phyloP scores from a whole-genome alignment of 2,888 invertebrate species.

The Eupithecia dodoneata region DNA sequence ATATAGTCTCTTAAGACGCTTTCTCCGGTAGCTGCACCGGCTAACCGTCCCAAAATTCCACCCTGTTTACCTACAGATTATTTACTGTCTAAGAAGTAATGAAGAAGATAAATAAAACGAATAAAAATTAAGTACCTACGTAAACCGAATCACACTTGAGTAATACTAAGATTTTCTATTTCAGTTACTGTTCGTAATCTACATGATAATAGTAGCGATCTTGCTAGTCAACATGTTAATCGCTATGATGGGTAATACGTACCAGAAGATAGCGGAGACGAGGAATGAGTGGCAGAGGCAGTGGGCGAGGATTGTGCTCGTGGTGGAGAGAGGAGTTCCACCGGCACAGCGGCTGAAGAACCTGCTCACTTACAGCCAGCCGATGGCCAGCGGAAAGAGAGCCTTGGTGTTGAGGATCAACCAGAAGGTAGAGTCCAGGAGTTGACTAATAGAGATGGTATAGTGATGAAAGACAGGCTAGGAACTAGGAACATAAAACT shows the following conservation, averaged over 20 bases:
- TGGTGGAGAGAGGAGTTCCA: slow-evolving; percentile 98
- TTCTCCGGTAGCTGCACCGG: no score
- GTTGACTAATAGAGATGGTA: background rate
- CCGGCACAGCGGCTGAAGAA: slow-evolving; percentile 94
- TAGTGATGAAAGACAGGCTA: background rate
- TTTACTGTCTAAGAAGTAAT: no score
- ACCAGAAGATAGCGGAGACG: slow-evolving; percentile 98
- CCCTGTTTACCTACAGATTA: no score
- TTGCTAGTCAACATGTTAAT: slow-evolving; percentile 98
- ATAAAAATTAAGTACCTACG: background rate
- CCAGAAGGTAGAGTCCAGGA: slow-evolving; percentile 88
- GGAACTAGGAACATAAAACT: background rate
- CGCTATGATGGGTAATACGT: slow-evolving; percentile 99
- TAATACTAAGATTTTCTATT: slow-evolving; percentile 42
- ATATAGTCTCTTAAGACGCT: no score
- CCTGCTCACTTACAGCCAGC: slow-evolving; percentile 95
- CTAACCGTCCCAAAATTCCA: no score
- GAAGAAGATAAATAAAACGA: background rate
- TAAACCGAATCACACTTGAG: background rate
- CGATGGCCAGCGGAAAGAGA: slow-evolving; percentile 94
- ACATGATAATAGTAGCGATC: slow-evolving; percentile 98
- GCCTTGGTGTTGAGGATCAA: slow-evolving; percentile 94
- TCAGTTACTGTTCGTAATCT: slow-evolving; percentile 95
- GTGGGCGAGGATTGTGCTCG: slow-evolving; percentile 99
- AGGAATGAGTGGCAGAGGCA: slow-evolving; percentile 99